These are phyloP conservation scores for Eremobia ochroleuca DNA, from an alignment of 2,888 invertebrate species.

Conservation along the genomic window DNA sequence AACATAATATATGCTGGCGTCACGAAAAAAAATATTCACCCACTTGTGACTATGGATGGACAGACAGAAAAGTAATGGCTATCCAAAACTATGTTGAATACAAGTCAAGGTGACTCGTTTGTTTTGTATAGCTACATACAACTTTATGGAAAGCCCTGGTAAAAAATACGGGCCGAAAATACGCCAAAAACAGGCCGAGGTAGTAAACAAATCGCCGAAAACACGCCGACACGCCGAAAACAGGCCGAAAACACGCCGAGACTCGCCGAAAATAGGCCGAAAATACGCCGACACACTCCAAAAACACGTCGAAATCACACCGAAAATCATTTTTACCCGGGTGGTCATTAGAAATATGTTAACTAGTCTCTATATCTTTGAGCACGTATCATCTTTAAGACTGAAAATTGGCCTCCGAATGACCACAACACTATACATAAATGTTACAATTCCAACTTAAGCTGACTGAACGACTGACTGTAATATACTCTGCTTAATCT, in stretches of 20 bases:
- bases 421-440: not conserved
- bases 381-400: not conserved
- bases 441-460: not conserved
- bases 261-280: too few species aligned
- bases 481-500: not conserved
- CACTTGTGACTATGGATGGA: not conserved
- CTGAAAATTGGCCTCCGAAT: not conserved
- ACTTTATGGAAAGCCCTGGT: too few species aligned
- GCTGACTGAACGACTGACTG: not conserved
- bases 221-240: too few species aligned
- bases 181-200: too few species aligned
- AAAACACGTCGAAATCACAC: too few species aligned
- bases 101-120: slow-evolving; percentile 4
- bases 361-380: not conserved
- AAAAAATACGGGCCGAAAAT: too few species aligned
- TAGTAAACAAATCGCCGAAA: too few species aligned
- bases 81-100: not conserved
- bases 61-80: slow-evolving; percentile 1
- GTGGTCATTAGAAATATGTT: not conserved
- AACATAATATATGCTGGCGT: not conserved
- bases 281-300: too few species aligned
- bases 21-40: not conserved
- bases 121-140: not conserved
- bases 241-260: too few species aligned
- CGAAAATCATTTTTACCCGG: too few species aligned